Base-by-base conservation (phyloP, 2,797 vertebrate species). In the Chaunax sp. region DNA sequence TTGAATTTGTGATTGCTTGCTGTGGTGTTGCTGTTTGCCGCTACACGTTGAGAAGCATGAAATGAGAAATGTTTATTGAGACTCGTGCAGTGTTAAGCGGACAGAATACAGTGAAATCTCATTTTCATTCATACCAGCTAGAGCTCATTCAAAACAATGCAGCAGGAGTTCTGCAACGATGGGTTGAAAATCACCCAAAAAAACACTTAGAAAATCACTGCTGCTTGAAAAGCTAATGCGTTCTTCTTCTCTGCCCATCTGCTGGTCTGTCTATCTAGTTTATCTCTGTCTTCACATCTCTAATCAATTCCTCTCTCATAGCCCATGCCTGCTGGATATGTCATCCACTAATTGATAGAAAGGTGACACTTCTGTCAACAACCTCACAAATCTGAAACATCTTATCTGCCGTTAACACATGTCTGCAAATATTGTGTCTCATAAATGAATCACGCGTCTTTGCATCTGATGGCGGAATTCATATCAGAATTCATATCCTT, bases 31-130 rank as follows among this genome's bases (percentile, higher is more conserved):
- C 85, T 58, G 80, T 83, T 74, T 82, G 83, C 78, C 30, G 75
- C 83, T 61, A 58, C 87, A 89, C 78, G 60, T 90, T 88, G 77
- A 78, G 78, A 86, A 91, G 87, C 83, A 83, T 90, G 85, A 91
- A 85, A 91, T 91, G 81, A 89, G 81, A 82, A 76, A 80, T 82
- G 82, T 84, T 90, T 87, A 84, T 85, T 78, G 72, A 71, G 77
- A 69, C 79, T 83, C 84, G 45, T 70, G 71, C 51, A 28, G 84
- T 64, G 80, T 75, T 71, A 82, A 82, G 81, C 65, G 56, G 81
- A 84, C 84, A 73, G 81, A 61, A 86, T 81, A 80, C 78, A 80
- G 72, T 67, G 43, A 77, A 87, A 85, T 88, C 82, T 80, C 72
- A 77, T 88, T 89, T 81, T 72, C 79, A 75, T 84, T 83, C 79